These are phyloP conservation scores for Mesodorylaimus sp. DNA, from an alignment of 2,888 invertebrate species.

Conservation along the genomic window DNA sequence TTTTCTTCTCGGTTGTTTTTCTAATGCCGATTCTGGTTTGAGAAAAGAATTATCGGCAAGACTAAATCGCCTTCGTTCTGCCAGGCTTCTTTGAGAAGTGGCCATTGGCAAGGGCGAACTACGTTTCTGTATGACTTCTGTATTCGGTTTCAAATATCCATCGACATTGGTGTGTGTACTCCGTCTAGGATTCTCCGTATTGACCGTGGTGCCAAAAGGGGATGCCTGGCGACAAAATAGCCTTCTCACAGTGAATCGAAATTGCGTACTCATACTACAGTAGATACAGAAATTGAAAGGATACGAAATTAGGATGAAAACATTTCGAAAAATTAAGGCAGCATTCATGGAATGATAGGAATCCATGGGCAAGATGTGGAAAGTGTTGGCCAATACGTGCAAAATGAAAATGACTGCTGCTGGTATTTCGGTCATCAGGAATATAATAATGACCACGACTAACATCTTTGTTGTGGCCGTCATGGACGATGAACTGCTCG, in stretches of 20 bases:
- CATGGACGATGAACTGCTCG: slow-evolving; percentile 8
- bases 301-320: slow-evolving; percentile 72
- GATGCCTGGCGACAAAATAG: slow-evolving; percentile 22
- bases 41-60: too few relatives aligned
- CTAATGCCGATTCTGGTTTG: too few relatives aligned
- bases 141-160: too few relatives aligned
- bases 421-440: slow-evolving; percentile 37
- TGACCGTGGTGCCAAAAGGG: too few relatives aligned
- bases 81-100: too few relatives aligned
- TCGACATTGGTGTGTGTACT: too few relatives aligned
- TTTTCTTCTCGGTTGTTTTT: too few relatives aligned
- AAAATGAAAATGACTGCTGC: slow-evolving; percentile 28
- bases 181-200: too few relatives aligned
- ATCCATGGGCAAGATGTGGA: not conserved
- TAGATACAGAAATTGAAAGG: slow-evolving; percentile 79
- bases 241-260: slow-evolving; percentile 41
- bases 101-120: too few relatives aligned
- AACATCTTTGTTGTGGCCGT: slow-evolving; percentile 31
- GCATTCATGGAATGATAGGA: slow-evolving; percentile 9
- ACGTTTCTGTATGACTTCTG: too few relatives aligned
- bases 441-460: slow-evolving; percentile 35
- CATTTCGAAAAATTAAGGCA: slow-evolving; percentile 47
- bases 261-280: slow-evolving; percentile 81
- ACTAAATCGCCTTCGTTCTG: too few relatives aligned
- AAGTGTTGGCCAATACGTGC: slow-evolving; percentile 13